A percentile compares a stretch with the other conserved stretches of the same genome.
phyloP scores from a whole-genome alignment of 2,797 vertebrate genomes.

The Odontamblyopus rebecca region DNA sequence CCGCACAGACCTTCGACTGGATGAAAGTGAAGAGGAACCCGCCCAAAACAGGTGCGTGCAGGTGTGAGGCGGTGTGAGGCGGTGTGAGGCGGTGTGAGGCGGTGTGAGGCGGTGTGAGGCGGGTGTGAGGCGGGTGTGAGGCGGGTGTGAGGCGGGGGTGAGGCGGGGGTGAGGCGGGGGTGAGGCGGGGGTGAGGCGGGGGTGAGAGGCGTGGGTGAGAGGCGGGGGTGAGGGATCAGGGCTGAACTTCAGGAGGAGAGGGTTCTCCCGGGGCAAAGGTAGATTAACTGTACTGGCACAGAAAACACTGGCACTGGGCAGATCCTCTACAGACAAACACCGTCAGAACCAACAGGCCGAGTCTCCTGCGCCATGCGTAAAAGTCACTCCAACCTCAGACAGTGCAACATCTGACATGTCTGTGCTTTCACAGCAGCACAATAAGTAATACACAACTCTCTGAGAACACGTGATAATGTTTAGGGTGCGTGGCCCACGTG shows the following conservation, averaged over 20 bases:
- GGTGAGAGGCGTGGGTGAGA: no score
- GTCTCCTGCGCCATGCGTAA: not conserved
- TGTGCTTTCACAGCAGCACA: not conserved
- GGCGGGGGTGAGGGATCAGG: not conserved
- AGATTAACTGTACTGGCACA: no score
- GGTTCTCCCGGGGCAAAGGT: no score
- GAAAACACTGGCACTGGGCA: not conserved
- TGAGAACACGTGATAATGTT: not conserved
- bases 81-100: no score
- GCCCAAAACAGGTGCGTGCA: constrained; percentile 93
- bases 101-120: no score
- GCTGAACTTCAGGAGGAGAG: not conserved
- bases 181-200: no score
- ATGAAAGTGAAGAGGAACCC: constrained; percentile 99
- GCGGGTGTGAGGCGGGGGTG: no score
- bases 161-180: no score
- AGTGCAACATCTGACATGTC: not conserved
- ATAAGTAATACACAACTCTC: not conserved
- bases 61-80: not conserved
- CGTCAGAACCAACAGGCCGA: no score
- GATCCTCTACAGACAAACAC: no score
- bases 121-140: no score
- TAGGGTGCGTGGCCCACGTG: no score
- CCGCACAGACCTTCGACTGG: constrained; percentile 97
- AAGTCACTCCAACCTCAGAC: not conserved